Evolutionary conservation across 1,140 invertebrate genomes (phyloP).

Genomic region (Tetranychus cinnabarinus): DNA sequence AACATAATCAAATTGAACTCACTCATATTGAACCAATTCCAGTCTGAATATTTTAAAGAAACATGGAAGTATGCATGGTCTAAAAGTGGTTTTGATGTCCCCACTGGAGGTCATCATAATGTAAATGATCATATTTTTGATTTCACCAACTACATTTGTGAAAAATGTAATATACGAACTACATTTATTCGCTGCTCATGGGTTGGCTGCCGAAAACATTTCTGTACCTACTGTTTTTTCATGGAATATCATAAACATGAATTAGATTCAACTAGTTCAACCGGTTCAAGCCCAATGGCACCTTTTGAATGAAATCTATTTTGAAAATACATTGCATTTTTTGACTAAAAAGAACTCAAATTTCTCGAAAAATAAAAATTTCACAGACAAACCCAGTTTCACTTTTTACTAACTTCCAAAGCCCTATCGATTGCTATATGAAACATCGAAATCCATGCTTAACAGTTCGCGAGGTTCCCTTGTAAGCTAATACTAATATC

Average conservation of each 20-base stretch:
- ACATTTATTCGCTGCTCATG: neutral
- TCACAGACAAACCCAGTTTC: neutral
- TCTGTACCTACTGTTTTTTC: neutral
- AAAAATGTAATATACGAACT: neutral
- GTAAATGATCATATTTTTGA: neutral
- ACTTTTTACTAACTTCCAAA: neutral
- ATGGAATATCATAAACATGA: neutral
- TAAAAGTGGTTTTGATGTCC: neutral
- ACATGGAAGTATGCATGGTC: neutral
- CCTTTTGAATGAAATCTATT: neutral
- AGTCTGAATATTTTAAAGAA: neutral
- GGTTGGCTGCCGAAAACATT: neutral
- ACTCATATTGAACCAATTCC: neutral
- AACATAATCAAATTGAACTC: neutral
- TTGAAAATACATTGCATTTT: neutral
- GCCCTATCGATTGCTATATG: neutral
- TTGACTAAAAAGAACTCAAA: too few species aligned
- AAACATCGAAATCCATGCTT: neutral
- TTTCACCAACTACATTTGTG: neutral
- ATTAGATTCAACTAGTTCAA: neutral
- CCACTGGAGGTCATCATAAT: neutral
- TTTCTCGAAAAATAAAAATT: neutral
- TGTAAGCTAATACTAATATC: neutral
- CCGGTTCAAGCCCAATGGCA: neutral
- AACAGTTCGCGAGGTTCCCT: neutral